A percentile compares a stretch with the other conserved stretches of the same genome.
Evolutionary conservation across 2,888 invertebrate species (phyloP).

Genomic region (Argyresthia goedartella): DNA sequence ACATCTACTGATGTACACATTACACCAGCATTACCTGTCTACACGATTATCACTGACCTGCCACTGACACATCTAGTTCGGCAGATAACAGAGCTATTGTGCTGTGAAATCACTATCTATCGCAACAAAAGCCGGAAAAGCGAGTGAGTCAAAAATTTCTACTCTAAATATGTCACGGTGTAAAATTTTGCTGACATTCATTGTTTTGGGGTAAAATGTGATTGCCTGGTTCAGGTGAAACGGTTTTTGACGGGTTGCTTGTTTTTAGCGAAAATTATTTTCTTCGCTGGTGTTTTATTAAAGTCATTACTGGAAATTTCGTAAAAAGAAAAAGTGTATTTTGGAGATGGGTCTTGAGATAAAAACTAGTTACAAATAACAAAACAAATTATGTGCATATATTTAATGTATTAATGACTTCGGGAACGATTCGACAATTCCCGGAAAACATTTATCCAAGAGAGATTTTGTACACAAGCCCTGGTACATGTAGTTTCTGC

Average conservation of each 20-base stretch:
- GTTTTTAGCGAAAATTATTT: not conserved
- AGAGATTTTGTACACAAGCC: too few relatives aligned
- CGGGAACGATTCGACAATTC: too few relatives aligned
- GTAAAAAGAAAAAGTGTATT: too few relatives aligned
- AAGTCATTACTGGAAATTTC: too few relatives aligned
- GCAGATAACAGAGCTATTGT: slow-evolving; percentile 27
- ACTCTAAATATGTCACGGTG: not conserved
- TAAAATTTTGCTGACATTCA: not conserved
- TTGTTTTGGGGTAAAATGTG: not conserved
- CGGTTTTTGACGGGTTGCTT: not conserved
- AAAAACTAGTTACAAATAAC: too few relatives aligned
- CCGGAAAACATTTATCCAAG: too few relatives aligned
- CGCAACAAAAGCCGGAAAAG: not conserved
- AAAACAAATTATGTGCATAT: too few relatives aligned
- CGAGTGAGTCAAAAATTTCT: not conserved
- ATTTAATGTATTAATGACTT: too few relatives aligned
- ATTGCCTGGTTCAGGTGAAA: not conserved
- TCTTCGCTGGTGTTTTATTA: too few relatives aligned
- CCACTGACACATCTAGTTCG: slow-evolving; percentile 14
- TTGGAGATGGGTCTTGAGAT: too few relatives aligned
- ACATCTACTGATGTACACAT: too few relatives aligned
- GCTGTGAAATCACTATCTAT: not conserved
- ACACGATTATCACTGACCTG: slow-evolving; percentile 6
- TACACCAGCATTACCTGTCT: slow-evolving; percentile 14
- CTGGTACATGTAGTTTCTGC: not conserved